These are phyloP conservation scores for Oasisia sp. DNA, from an alignment of 2,888 invertebrate genomes.

Conservation along the genomic window DNA sequence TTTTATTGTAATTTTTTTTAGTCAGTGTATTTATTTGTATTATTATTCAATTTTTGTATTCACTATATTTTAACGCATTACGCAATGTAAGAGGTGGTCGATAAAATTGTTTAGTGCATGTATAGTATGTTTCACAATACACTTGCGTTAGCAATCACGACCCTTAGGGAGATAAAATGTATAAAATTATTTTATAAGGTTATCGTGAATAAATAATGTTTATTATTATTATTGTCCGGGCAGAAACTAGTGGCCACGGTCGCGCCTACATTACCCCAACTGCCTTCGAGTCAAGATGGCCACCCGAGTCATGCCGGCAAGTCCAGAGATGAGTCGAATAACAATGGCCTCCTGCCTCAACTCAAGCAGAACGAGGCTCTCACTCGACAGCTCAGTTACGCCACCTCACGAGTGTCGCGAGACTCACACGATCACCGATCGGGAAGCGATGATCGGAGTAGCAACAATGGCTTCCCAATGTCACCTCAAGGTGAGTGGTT, in stretches of 20 bases:
- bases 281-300: constrained; percentile 29
- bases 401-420: constrained; percentile 24
- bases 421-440: not conserved
- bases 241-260: constrained; percentile 39
- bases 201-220: too few species aligned
- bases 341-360: constrained; percentile 31
- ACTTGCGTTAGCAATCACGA: too few species aligned
- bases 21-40: too few species aligned
- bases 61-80: too few species aligned
- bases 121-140: too few species aligned
- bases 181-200: too few species aligned
- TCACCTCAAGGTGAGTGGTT: constrained; percentile 23
- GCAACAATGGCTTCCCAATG: constrained; percentile 23
- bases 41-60: too few species aligned
- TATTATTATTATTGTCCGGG: too few species aligned
- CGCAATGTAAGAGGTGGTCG: too few species aligned
- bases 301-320: constrained; percentile 14
- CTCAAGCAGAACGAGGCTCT: constrained; percentile 33
- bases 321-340: not conserved
- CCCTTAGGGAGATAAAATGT: too few species aligned
- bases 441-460: not conserved
- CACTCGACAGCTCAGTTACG: constrained; percentile 33
- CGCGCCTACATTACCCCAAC: constrained; percentile 37
- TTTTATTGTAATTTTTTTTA: too few species aligned
- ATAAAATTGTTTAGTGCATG: too few species aligned